These are phyloP conservation scores for Halcyon senegalensis DNA, from an alignment of 2,113 vertebrate species.

Conservation along the genomic window DNA sequence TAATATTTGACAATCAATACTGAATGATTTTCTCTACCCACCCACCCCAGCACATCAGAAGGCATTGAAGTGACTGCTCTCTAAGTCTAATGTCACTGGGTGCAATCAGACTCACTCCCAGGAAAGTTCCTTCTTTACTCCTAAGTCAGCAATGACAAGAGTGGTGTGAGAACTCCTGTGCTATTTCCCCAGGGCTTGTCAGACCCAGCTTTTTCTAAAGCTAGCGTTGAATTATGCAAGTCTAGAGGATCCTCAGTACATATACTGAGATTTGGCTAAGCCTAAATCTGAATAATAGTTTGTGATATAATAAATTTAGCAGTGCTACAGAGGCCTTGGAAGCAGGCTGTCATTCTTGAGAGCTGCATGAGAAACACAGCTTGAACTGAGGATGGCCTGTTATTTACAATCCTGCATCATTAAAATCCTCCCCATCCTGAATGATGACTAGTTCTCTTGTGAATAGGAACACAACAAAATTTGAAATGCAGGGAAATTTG, in stretches of 20 bases:
- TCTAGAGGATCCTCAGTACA: neutral
- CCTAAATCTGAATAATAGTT: neutral
- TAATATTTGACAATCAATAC: neutral
- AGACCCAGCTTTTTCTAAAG: neutral
- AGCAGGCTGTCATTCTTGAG: neutral
- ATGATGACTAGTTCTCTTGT: neutral
- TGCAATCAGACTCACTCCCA: neutral
- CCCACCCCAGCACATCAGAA: neutral
- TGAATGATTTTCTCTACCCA: neutral
- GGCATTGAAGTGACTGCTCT: neutral
- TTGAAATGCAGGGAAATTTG: neutral
- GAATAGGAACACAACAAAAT: neutral
- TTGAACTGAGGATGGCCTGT: neutral
- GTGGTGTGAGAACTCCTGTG: neutral
- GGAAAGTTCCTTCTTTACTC: neutral
- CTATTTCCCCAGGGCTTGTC: neutral
- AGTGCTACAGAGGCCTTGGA: neutral
- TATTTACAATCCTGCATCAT: neutral
- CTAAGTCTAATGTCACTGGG: neutral
- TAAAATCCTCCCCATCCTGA: neutral
- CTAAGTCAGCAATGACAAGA: neutral
- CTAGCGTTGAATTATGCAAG: neutral
- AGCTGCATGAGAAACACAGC: neutral
- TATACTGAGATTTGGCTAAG: neutral
- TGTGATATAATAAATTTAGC: slow-evolving; percentile 1